A percentile compares a stretch with the other conserved stretches of the same genome.
Conservation (phyloP, 2,888 invertebrate genomes). For the Malacosoma neustria region DNA sequence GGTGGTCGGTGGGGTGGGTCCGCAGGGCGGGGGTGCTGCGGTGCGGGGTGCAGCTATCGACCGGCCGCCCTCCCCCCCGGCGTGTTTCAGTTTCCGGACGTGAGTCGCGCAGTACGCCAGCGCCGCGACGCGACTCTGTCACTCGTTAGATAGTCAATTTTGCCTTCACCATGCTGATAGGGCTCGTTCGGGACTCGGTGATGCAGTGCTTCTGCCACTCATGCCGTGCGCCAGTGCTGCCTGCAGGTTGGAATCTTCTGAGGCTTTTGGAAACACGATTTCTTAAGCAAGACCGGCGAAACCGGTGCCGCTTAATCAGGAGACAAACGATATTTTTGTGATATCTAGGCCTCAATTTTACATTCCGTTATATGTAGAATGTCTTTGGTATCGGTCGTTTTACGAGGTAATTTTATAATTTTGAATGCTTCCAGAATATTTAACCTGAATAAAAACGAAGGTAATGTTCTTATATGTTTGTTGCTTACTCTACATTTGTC, state of each 20-base stretch:
- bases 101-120: constrained; percentile 78
- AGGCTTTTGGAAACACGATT: constrained; percentile 5
- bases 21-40: constrained; percentile 59
- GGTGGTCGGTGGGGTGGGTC: constrained; percentile 51
- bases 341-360: constrained; percentile 14
- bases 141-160: constrained; percentile 66
- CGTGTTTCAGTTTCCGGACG: constrained; percentile 73
- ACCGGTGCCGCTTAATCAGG: constrained; percentile 33
- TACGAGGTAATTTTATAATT: constrained; percentile 6
- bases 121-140: constrained; percentile 65
- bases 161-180: constrained; percentile 85
- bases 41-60: constrained; percentile 72
- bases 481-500: background rate
- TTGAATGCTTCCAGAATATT: background rate
- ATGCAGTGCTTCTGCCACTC: constrained; percentile 96
- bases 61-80: constrained; percentile 75
- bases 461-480: background rate
- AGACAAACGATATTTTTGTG: constrained; percentile 35
- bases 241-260: constrained; percentile 77
- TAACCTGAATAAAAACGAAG: background rate
- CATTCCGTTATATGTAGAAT: no score
- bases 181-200: constrained; percentile 92
- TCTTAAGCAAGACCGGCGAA: constrained; percentile 28
- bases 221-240: constrained; percentile 88
- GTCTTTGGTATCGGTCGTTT: no score